Evolutionary conservation across 2,888 invertebrate genomes (phyloP), one percentile per base, ranked within the genome.

Genomic region (Phania funesta): DNA sequence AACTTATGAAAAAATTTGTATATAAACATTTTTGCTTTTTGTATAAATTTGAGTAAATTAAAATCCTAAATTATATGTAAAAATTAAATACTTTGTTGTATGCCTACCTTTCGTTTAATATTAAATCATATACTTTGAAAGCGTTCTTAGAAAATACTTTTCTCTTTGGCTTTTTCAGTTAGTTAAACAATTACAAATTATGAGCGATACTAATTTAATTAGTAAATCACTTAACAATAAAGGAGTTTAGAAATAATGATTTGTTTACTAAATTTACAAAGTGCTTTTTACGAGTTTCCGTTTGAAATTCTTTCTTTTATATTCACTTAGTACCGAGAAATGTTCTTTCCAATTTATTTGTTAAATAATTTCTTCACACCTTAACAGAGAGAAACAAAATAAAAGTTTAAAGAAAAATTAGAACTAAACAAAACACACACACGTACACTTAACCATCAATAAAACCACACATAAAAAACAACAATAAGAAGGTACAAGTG

Each of bases 191-290:
- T 22, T 60, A 67, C 46, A 50, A 38, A 48, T 41, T 29, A 54
- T 54, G 20, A 64, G 62, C 62, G 38, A 54, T 54, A 68, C 74
- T 82, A 82, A 82, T 79, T 82, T 29, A 82, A 82, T 82, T 82
- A 82, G 82, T 70, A 16, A 18, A 52, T 32, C 50, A 58, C 41
- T 26, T 20, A 54, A 24, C 24, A 35, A 46, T 32, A 18, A 24
- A 29, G 60, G n/a, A 54, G 29, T 52, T 60, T 35, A 32, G 4
- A 64, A 58, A 65, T 60, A 46, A 52, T 38, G 2, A 44, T 26
- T 65, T 60, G 46, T 64, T 65, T 32, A 81, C 32, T 54, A 67
- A 22, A 54, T 73, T 50, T 58, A 29, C 24, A 16, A n/a, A 18
- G 41, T 58, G 35, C n/a, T 44, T 46, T 41, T 60, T 50, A 4